Conservation (phyloP, 2,113 vertebrate species). For the Periophthalmus modestus region DNA sequence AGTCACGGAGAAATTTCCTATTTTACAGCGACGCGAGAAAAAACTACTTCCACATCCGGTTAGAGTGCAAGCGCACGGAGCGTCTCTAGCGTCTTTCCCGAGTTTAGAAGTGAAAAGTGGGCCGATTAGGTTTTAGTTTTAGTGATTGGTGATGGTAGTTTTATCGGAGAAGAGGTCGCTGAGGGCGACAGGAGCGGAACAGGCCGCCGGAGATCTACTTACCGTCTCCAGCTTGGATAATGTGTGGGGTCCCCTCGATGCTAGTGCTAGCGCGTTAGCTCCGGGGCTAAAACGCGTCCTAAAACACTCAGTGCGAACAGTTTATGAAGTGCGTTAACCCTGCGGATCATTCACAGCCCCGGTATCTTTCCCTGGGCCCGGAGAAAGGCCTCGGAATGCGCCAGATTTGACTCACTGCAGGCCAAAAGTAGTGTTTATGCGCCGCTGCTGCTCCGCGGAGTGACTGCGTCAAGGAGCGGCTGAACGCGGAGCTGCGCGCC, state of each 20-base stretch:
- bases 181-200: fast-evolving
- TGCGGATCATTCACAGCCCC: neutral
- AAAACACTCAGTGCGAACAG: neutral
- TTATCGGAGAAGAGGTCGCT: neutral
- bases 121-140: too few species aligned
- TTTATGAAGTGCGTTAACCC: neutral
- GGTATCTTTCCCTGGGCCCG: neutral
- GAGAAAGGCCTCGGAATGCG: neutral
- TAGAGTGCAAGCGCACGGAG: conserved; percentile 41
- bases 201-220: conserved; percentile 16
- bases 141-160: too few species aligned
- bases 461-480: conserved; percentile 10
- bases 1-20: conserved; percentile 76
- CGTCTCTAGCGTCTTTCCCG: neutral
- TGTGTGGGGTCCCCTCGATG: conserved; percentile 14
- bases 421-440: conserved; percentile 3
- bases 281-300: conserved; percentile 14
- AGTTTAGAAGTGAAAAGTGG: neutral
- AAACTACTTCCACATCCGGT: conserved; percentile 84
- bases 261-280: conserved; percentile 59
- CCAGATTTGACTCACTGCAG: neutral
- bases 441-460: conserved; percentile 11
- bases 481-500: conserved; percentile 16
- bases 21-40: conserved; percentile 74
- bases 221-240: conserved; percentile 46